Evolutionary conservation across 2,888 invertebrate genomes (phyloP).

Genomic region (Vanessa cardui): DNA sequence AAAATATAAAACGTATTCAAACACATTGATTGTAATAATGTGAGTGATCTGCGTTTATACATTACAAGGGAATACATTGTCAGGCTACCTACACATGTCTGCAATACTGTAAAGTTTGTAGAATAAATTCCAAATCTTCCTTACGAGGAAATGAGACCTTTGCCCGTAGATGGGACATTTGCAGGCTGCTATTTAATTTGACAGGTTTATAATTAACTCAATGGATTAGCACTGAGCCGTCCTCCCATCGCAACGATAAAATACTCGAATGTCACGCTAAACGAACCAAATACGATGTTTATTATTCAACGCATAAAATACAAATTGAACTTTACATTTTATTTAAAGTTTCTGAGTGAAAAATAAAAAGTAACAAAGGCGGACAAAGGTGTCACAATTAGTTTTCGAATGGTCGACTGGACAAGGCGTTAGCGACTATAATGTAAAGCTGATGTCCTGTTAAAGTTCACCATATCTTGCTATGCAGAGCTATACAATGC

Average conservation of each 20-base stretch:
- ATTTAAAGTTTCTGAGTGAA: conserved; percentile 15
- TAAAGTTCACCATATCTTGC: background rate
- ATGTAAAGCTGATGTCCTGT: conserved; percentile 2
- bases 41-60: too few species aligned
- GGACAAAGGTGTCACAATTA: conserved; percentile 27
- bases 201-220: background rate
- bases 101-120: too few species aligned
- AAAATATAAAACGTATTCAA: too few species aligned
- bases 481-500: background rate
- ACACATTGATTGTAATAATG: too few species aligned
- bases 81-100: too few species aligned
- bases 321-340: conserved; percentile 15
- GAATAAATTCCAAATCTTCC: too few species aligned
- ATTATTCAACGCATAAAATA: conserved; percentile 19
- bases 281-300: conserved; percentile 22
- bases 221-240: background rate
- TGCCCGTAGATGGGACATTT: too few species aligned
- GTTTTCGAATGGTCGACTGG: conserved; percentile 24
- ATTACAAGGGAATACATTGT: too few species aligned
- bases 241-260: background rate
- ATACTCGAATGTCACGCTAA: conserved; percentile 2
- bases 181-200: too few species aligned
- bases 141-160: too few species aligned
- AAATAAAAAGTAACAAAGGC: conserved; percentile 19
- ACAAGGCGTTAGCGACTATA: conserved; percentile 17